phyloP scores from a whole-genome alignment of 2,888 invertebrate genomes.

The Drosophila rubida region DNA sequence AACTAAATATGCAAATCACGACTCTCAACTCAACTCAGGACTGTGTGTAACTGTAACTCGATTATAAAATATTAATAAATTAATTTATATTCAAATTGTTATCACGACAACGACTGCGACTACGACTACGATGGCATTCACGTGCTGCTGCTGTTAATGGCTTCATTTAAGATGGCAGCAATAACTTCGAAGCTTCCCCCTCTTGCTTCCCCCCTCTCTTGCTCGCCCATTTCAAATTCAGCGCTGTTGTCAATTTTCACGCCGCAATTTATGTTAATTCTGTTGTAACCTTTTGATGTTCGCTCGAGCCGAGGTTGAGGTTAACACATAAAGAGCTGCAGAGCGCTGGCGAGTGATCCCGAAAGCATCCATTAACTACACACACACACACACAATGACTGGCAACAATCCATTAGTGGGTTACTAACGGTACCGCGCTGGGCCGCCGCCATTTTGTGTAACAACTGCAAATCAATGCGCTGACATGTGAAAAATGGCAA shows the following conservation, averaged over 20 bases:
- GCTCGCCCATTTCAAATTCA: slow-evolving; percentile 12
- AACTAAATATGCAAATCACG: slow-evolving; percentile 73
- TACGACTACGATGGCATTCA: not conserved
- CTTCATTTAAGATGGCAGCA: slow-evolving; percentile 32
- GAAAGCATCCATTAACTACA: slow-evolving; percentile 45
- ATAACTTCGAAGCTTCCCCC: slow-evolving; percentile 2
- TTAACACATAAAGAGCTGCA: slow-evolving; percentile 2
- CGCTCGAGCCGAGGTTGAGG: slow-evolving; percentile 7
- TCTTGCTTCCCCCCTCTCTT: no score
- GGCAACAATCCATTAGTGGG: slow-evolving; percentile 74
- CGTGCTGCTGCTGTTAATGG: slow-evolving; percentile 37
- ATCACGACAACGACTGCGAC: slow-evolving; percentile 14
- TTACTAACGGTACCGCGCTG: slow-evolving; percentile 58
- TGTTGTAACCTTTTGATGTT: slow-evolving; percentile 60
- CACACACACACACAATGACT: slow-evolving; percentile 27
- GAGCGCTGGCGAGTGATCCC: slow-evolving; percentile 25
- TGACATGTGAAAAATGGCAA: slow-evolving; percentile 79
- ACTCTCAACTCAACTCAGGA: no score
- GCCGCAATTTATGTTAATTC: slow-evolving; percentile 74
- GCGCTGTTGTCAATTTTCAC: slow-evolving; percentile 63
- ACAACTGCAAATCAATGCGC: slow-evolving; percentile 78
- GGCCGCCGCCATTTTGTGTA: slow-evolving; percentile 70
- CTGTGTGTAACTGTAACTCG: slow-evolving; percentile 43
- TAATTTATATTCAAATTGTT: slow-evolving; percentile 65
- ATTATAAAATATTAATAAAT: slow-evolving; percentile 79